Base-by-base conservation (phyloP, 2,888 invertebrate species). In the Pollenia griseotomentosa region DNA sequence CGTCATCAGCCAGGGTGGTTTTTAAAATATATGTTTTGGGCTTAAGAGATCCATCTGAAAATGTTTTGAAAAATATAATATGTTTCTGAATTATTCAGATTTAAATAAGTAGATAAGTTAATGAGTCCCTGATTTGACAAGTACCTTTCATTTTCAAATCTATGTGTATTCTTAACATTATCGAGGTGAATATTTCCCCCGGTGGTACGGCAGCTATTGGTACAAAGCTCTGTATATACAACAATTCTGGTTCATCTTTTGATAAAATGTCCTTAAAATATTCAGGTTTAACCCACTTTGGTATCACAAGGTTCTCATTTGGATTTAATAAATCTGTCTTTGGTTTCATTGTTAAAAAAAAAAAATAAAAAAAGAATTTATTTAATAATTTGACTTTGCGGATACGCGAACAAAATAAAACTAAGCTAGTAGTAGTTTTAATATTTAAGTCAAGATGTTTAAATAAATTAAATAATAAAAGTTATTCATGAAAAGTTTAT, bases 161-260 rank as follows among this genome's bases (percentile, higher is more conserved):
- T 9, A 93, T 89, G 2, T 89, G 79, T 2, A 91, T 86, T n/a
- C 93, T 90, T 16, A 92, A 53, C 90, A 93, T 92, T 9, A 90
- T 81, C 2, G 93, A 92, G 4, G 91, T 90, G 59, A 90, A 93
- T 68, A 93, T 93, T 77, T 92, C 92, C 1, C 92, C 93, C 0
- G 91, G 90, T 0, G 91, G 90, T 73, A 90, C 91, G 0, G 92
- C 92, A 3, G 92, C 92, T 19, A 90, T 90, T 0, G 90, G 87
- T 0, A 88, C 90, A 51, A 92, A 91, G 12, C 89, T 90, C 0
- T 89, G 19, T 2, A 92, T 85, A 42, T 88, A 88, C 0, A 85
- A 86, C 73, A 89, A 87, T 16, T 91, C 77, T 0, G 91, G 90
- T 14, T 89, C 90, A 68, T 92, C 91, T 40, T 88, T 90, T 0